A percentile compares a stretch with the other conserved stretches of the same genome.
Conservation (phyloP, 2,888 invertebrate species). For the Noctua pronuba region DNA sequence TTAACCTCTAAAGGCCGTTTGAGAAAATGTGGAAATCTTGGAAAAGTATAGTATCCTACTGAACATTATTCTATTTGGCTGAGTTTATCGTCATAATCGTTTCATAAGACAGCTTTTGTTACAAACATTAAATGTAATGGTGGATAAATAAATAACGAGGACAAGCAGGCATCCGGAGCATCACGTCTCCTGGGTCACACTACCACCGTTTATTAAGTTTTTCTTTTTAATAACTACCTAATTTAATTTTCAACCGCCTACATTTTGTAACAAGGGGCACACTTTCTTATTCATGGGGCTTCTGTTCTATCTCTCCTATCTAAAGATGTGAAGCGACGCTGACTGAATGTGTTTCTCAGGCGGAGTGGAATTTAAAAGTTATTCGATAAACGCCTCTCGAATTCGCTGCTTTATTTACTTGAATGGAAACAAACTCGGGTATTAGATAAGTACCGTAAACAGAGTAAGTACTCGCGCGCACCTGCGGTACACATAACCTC, state of each 20-base stretch:
- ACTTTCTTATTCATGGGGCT: slow-evolving; percentile 27
- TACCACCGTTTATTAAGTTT: slow-evolving; percentile 42
- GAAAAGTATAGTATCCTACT: slow-evolving; percentile 10
- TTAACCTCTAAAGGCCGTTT: slow-evolving; percentile 35
- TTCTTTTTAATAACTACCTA: slow-evolving; percentile 45
- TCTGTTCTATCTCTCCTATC: slow-evolving; percentile 33
- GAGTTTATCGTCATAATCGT: slow-evolving; percentile 27
- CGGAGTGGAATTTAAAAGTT: slow-evolving; percentile 38
- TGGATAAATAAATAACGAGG: slow-evolving; percentile 33
- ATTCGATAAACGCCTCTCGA: slow-evolving; percentile 32
- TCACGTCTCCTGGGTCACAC: slow-evolving; percentile 44
- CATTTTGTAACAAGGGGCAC: slow-evolving; percentile 22
- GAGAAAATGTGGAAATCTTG: slow-evolving; percentile 35
- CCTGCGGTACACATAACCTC: slow-evolving; percentile 37
- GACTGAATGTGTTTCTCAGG: slow-evolving; percentile 32
- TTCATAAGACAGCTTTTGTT: slow-evolving; percentile 27
- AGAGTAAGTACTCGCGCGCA: slow-evolving; percentile 28
- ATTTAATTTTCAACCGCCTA: slow-evolving; percentile 48
- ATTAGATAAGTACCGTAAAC: slow-evolving; percentile 31
- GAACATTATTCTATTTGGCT: slow-evolving; percentile 22
- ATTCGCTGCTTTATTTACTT: slow-evolving; percentile 36
- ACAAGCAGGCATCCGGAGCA: slow-evolving; percentile 7
- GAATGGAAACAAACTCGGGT: slow-evolving; percentile 34
- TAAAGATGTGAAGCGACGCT: slow-evolving; percentile 8
- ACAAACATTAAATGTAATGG: slow-evolving; percentile 42